Conservation (phyloP, 2,888 invertebrate species). For the Stenchaetothrips biformis region DNA sequence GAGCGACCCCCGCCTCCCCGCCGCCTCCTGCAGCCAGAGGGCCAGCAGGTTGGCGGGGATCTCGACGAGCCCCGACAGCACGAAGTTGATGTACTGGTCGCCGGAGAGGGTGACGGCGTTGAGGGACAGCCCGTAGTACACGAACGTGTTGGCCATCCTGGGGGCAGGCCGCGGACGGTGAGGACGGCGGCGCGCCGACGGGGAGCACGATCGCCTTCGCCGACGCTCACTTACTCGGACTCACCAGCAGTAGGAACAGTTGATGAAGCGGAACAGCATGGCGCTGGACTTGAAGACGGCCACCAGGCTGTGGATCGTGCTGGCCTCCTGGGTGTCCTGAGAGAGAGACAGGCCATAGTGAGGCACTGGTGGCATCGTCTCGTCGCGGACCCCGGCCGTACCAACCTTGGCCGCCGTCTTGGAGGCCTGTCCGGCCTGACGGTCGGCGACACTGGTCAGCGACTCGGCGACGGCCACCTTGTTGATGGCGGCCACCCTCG, state of each 20-base stretch:
- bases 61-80: conserved; percentile 58
- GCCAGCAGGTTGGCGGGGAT: conserved; percentile 58
- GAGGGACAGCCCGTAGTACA: conserved; percentile 72
- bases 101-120: conserved; percentile 69
- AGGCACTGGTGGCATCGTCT: no score
- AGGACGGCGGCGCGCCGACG: not conserved
- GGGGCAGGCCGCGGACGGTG: not conserved
- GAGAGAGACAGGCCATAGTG: not conserved
- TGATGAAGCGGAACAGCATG: conserved; percentile 48
- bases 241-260: conserved; percentile 52
- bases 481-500: conserved; percentile 54
- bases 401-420: not conserved
- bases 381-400: no score
- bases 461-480: conserved; percentile 41
- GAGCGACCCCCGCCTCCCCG: conserved; percentile 52
- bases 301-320: conserved; percentile 42
- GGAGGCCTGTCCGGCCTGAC: not conserved
- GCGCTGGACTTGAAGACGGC: conserved; percentile 48
- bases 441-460: not conserved
- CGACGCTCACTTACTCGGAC: conserved; percentile 31
- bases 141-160: conserved; percentile 64
- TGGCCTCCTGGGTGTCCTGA: not conserved
- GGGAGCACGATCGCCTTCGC: conserved; percentile 17
- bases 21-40: conserved; percentile 44
- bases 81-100: conserved; percentile 71